These are phyloP conservation scores for Microchirus variegatus DNA, from an alignment of 2,797 vertebrate species.

Conservation along the genomic window DNA sequence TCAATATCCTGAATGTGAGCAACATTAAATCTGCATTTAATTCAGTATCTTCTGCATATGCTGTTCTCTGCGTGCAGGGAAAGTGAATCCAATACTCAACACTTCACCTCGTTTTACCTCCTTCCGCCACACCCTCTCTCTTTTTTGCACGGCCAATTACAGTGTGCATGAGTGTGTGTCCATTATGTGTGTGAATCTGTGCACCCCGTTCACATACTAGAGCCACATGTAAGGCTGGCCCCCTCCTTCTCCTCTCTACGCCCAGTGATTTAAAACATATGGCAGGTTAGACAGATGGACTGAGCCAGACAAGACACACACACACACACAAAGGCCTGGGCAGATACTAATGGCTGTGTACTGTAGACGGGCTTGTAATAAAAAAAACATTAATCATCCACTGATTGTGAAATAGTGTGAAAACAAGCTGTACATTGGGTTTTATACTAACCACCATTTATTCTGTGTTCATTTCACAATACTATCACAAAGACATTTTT, in stretches of 20 bases:
- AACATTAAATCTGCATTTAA: neutral
- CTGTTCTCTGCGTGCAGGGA: neutral
- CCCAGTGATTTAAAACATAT: constrained; percentile 72
- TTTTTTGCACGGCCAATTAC: constrained; percentile 3
- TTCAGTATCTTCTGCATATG: neutral
- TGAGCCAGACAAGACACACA: constrained; percentile 63
- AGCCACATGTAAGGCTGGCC: constrained; percentile 37
- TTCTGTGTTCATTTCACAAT: neutral
- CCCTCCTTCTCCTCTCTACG: constrained; percentile 10
- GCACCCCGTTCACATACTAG: constrained; percentile 29
- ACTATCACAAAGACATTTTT: too few relatives aligned
- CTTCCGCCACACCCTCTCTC: neutral
- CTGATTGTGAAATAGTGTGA: constrained; percentile 46
- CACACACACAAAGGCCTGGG: constrained; percentile 24
- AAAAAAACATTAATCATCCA: constrained; percentile 57
- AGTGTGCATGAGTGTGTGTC: neutral
- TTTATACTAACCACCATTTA: constrained; percentile 30
- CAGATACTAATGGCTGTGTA: constrained; percentile 38
- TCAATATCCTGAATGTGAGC: neutral
- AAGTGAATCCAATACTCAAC: constrained; percentile 12
- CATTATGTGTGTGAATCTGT: constrained; percentile 24
- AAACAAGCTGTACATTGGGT: neutral
- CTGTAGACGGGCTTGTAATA: constrained; percentile 56
- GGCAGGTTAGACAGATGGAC: constrained; percentile 59
- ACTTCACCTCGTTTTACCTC: constrained; percentile 21